These are phyloP conservation scores for Dromiciops gliroides DNA, from an alignment of 2,113 vertebrate genomes.

Conservation along the genomic window DNA sequence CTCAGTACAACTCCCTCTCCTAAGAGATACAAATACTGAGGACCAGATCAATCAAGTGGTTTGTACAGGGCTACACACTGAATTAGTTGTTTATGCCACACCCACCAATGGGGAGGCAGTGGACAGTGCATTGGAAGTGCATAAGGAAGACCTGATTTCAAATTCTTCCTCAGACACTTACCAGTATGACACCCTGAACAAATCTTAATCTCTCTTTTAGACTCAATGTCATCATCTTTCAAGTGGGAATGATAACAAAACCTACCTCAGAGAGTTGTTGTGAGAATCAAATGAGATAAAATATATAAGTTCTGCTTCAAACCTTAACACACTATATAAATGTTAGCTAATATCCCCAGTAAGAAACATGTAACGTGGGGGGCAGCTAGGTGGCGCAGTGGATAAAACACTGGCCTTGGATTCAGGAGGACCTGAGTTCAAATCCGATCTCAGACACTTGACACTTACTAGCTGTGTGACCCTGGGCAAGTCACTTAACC, in stretches of 20 bases:
- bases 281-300: background rate
- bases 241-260: background rate
- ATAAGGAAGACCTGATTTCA: too few species aligned
- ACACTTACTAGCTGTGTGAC: too few species aligned
- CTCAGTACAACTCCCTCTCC: too few species aligned
- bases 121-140: too few species aligned
- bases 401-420: too few species aligned
- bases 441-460: too few species aligned
- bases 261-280: background rate
- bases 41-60: too few species aligned
- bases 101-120: background rate
- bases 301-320: background rate
- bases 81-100: background rate
- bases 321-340: background rate
- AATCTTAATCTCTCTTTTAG: background rate
- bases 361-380: background rate
- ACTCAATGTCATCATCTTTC: background rate
- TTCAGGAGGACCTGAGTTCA: too few species aligned
- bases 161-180: too few species aligned
- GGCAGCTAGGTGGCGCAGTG: too few species aligned
- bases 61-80: background rate
- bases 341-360: background rate
- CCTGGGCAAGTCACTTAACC: too few species aligned
- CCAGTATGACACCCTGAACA: background rate
- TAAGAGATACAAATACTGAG: too few species aligned